Evolutionary conservation across 2,888 invertebrate species (phyloP).

Genomic region (Cryptus armator): DNA sequence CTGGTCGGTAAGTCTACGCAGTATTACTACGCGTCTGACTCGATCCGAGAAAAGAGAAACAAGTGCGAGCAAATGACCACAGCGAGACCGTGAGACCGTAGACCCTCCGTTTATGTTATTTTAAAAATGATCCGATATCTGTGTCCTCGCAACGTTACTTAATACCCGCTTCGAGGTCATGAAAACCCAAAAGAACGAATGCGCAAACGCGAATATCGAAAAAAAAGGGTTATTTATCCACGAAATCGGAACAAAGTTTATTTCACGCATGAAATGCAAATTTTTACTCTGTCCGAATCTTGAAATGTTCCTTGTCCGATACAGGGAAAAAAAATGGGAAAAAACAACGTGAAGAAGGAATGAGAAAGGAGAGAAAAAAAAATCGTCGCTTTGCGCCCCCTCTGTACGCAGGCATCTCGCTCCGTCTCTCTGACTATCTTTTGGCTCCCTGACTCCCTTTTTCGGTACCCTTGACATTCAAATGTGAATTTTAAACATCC

Average conservation of each 20-base stretch:
- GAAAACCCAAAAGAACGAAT: too few relatives aligned
- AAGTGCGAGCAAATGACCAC: slow-evolving; percentile 60
- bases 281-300: slow-evolving; percentile 4
- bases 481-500: slow-evolving; percentile 68
- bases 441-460: slow-evolving; percentile 24
- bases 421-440: slow-evolving; percentile 23
- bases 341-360: neutral
- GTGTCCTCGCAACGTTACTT: neutral
- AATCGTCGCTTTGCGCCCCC: slow-evolving; percentile 46
- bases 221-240: neutral
- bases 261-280: slow-evolving; percentile 42
- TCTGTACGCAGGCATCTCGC: slow-evolving; percentile 51
- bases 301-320: slow-evolving; percentile 26
- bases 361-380: slow-evolving; percentile 24
- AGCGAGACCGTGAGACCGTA: slow-evolving; percentile 67
- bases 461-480: slow-evolving; percentile 69
- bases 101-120: slow-evolving; percentile 60
- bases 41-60: slow-evolving; percentile 35
- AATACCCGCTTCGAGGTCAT: neutral
- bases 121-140: slow-evolving; percentile 61
- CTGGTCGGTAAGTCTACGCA: slow-evolving; percentile 60
- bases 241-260: slow-evolving; percentile 6
- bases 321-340: neutral
- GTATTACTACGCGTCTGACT: slow-evolving; percentile 60
- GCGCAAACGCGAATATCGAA: too few relatives aligned